phyloP scores from a whole-genome alignment of 2,797 vertebrate species.

The Dendrocincla fuliginosa region DNA sequence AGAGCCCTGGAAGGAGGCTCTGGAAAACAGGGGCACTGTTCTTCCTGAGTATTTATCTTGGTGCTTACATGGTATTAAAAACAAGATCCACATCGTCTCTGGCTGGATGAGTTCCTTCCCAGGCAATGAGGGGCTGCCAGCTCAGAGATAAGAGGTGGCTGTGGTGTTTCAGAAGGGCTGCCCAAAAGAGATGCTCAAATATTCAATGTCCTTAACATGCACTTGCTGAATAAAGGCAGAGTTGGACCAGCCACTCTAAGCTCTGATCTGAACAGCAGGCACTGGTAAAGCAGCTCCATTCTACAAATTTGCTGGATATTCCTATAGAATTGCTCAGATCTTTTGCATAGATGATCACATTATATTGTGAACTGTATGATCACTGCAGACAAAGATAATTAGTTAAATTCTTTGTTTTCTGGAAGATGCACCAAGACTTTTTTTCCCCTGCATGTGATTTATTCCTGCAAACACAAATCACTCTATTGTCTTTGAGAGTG shows the following conservation, averaged over 20 bases:
- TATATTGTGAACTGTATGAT: neutral
- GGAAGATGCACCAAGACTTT: neutral
- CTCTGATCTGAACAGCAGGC: neutral
- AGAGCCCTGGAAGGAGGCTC: neutral
- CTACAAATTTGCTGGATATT: neutral
- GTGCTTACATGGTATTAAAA: neutral
- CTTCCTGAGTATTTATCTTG: neutral
- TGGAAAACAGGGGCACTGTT: neutral
- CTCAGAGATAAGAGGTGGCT: neutral
- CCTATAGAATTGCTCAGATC: neutral
- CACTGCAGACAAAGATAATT: neutral
- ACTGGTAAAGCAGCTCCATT: neutral
- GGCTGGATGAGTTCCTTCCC: neutral
- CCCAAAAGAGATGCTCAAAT: neutral
- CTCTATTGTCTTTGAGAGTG: neutral
- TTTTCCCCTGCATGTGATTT: neutral
- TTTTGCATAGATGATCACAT: neutral
- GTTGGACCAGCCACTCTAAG: neutral
- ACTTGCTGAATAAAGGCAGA: neutral
- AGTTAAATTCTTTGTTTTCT: neutral
- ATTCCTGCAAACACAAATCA: neutral
- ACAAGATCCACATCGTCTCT: neutral
- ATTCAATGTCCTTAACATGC: fast-evolving
- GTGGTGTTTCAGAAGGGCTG: neutral
- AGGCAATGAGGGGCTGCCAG: neutral